Evolutionary conservation across 2,888 invertebrate genomes (phyloP).

Genomic region (Melanotus villosus): DNA sequence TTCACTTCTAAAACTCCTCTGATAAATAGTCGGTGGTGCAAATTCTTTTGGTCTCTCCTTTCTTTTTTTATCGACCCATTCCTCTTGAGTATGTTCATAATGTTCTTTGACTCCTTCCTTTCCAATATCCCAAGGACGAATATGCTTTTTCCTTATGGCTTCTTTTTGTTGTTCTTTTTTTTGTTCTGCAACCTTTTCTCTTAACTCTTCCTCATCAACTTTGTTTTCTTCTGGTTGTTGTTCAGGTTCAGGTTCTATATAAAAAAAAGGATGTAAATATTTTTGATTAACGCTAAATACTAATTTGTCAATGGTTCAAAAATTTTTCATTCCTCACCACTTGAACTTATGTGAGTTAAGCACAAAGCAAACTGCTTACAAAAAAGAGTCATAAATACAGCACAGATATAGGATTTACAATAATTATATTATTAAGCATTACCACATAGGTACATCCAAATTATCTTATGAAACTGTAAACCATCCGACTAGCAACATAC

Average conservation of each 20-base stretch:
- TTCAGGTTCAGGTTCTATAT: slow-evolving; percentile 35
- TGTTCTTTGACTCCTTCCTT: slow-evolving; percentile 74
- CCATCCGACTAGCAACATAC: no score
- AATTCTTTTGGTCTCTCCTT: slow-evolving; percentile 82
- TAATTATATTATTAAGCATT: no score
- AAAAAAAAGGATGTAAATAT: no score
- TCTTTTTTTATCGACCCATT: slow-evolving; percentile 84
- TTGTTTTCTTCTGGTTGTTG: slow-evolving; percentile 51
- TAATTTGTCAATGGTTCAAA: neutral
- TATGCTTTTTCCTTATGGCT: slow-evolving; percentile 70
- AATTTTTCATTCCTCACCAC: no score
- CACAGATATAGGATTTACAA: no score
- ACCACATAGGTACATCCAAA: no score
- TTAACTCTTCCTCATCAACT: slow-evolving; percentile 62
- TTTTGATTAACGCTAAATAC: neutral
- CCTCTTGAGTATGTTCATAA: slow-evolving; percentile 79
- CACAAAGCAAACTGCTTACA: no score
- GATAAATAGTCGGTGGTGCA: slow-evolving; percentile 74
- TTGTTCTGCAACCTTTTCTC: slow-evolving; percentile 54
- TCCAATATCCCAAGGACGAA: slow-evolving; percentile 82
- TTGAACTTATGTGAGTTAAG: no score
- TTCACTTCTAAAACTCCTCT: slow-evolving; percentile 50
- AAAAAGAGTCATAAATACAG: no score
- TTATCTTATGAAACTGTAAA: no score
- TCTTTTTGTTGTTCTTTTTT: slow-evolving; percentile 70